Base-by-base conservation (phyloP, 2,113 vertebrate genomes). In the Spilogale gracilis region DNA sequence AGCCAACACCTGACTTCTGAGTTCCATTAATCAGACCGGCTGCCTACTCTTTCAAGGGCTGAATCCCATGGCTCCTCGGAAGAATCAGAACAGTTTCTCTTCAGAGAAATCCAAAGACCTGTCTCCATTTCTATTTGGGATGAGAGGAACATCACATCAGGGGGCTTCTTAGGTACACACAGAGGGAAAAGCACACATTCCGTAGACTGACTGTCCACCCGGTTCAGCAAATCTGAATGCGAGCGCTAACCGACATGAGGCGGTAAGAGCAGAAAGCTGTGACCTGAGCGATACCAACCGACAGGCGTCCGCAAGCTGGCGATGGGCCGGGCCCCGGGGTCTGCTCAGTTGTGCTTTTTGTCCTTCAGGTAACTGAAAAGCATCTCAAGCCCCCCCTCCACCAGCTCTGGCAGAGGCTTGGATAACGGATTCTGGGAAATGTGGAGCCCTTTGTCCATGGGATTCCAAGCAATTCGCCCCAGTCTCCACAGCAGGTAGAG, bases 391-490 rank as follows among this genome's bases (percentile, higher is more conserved):
- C 99, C 99, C 0, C 99, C 99, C 45, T 99, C 99, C 1, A 99
- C 76, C 3, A 99, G 98, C 98, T 99, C 99, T 0, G 99, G 98
- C 91, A 99, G 98, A 9, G 99, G 99, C 91, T 99, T 99, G 45
- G 99, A 94, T 38, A 99, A 97, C 5, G 99, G 99, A 96, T 99
- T 99, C 69, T 99, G 99, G 48, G 99, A 97, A 8, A 99, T 99
- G 96, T 99, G 99, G 18, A 99, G 99, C 16, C 99, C 99, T 94
- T 99, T 99, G 98, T 99, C 99, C 98, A 99, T 98, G 0, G 99
- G 99, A 97, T 99, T 99, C 98, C 99, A 99, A 0, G 99, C 99
- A 0, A 99, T 98, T 98, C 98, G 99, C 50, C 98, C 89, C 74
- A 99, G 98, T 20, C 98, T 95, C 23, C 38, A 98, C 88, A 99